A percentile compares a stretch with the other conserved stretches of the same genome.
These are phyloP conservation scores for Labroides dimidiatus DNA, from an alignment of 2,797 vertebrate genomes.

Conservation along the genomic window DNA sequence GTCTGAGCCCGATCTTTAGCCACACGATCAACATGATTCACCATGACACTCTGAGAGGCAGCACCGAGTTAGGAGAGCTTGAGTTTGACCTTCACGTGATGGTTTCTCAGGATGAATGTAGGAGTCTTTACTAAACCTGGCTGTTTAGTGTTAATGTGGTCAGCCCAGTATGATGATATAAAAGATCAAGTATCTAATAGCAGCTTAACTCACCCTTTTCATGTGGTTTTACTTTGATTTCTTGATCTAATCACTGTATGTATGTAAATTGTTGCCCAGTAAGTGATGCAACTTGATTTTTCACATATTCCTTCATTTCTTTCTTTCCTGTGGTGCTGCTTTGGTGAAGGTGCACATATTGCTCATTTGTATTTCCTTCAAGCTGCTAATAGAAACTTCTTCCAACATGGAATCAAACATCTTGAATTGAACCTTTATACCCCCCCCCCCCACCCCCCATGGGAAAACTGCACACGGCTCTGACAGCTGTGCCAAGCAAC, in stretches of 20 bases:
- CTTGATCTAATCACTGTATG: constrained; percentile 3
- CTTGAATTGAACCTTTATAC: constrained; percentile 61
- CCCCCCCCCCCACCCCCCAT: constrained; percentile 23
- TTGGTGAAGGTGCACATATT: constrained; percentile 63
- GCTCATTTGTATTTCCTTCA: constrained; percentile 63
- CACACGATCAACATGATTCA: constrained; percentile 38
- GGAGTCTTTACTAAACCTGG: constrained; percentile 63
- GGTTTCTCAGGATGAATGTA: constrained; percentile 80
- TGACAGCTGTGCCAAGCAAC: constrained; percentile 58
- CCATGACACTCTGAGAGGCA: constrained; percentile 23
- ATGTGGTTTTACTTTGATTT: constrained; percentile 22
- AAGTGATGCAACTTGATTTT: constrained; percentile 18
- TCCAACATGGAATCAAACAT: constrained; percentile 73
- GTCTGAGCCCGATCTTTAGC: constrained; percentile 53
- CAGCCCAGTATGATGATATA: constrained; percentile 37
- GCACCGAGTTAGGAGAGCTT: constrained; percentile 11
- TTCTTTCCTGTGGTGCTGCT: constrained; percentile 62
- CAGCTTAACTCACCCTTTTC: constrained; percentile 67
- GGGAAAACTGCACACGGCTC: constrained; percentile 69
- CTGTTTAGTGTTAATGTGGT: constrained; percentile 59
- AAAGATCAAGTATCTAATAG: constrained; percentile 76
- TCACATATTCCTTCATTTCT: constrained; percentile 15
- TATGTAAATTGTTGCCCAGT: constrained; percentile 46
- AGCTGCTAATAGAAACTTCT: constrained; percentile 85
- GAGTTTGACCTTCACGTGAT: constrained; percentile 39